phyloP scores from a whole-genome alignment of 2,888 invertebrate species.

The Chymomyza procnemis region DNA sequence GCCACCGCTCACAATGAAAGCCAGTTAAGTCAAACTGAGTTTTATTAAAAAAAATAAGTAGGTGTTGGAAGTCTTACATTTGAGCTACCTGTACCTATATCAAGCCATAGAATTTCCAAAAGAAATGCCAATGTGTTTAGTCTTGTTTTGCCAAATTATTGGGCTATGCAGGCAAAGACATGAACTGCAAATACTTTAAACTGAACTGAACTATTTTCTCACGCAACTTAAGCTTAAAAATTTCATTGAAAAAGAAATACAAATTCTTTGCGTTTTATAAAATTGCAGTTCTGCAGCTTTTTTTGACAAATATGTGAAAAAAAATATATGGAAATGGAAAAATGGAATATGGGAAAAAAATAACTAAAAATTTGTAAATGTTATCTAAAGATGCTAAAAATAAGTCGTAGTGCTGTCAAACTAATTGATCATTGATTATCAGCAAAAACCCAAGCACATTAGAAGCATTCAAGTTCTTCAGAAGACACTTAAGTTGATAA shows the following conservation, averaged over 20 bases:
- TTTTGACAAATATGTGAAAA: neutral
- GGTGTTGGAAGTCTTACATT: slow-evolving; percentile 8
- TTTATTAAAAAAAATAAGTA: too few species aligned
- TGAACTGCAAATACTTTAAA: slow-evolving; percentile 35
- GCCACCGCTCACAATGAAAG: neutral
- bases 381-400: too few species aligned
- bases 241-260: slow-evolving; percentile 38
- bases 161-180: slow-evolving; percentile 44
- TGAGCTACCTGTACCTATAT: slow-evolving; percentile 11
- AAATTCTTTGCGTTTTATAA: slow-evolving; percentile 28
- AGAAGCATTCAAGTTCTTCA: too few species aligned
- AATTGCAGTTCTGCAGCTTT: neutral
- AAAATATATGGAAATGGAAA: too few species aligned
- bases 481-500: too few species aligned
- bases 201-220: slow-evolving; percentile 5
- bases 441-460: too few species aligned
- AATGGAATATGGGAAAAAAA: too few species aligned
- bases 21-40: neutral
- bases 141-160: slow-evolving; percentile 33
- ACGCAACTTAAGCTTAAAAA: slow-evolving; percentile 11
- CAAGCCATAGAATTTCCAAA: neutral
- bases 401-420: too few species aligned
- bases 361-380: too few species aligned
- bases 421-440: too few species aligned
- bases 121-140: slow-evolving; percentile 50